phyloP scores from a whole-genome alignment of 2,113 vertebrate species.

The Syngnathus typhle region DNA sequence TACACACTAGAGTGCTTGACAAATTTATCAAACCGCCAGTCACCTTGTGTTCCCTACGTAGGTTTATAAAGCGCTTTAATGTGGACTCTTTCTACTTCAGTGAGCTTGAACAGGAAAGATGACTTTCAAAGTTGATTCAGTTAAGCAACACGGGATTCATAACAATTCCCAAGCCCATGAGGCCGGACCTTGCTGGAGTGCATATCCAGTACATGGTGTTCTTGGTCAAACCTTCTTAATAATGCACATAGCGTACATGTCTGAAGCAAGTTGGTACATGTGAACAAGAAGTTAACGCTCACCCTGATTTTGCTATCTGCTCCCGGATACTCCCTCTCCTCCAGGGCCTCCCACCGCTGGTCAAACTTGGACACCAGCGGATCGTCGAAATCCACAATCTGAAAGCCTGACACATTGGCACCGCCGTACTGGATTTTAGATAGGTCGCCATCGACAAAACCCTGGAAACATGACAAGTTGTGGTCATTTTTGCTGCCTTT shows the following conservation, averaged over 20 bases:
- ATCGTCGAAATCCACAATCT: constrained; percentile 98
- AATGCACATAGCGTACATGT: constrained; percentile 15
- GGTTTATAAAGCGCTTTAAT: neutral
- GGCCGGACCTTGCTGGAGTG: neutral
- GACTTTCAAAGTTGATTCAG: neutral
- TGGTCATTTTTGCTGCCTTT: neutral
- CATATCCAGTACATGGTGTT: neutral
- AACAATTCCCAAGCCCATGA: neutral
- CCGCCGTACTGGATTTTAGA: constrained; percentile 98
- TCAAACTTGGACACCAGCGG: constrained; percentile 94
- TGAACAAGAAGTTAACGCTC: constrained; percentile 24
- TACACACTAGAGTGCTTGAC: neutral
- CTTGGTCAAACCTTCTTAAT: constrained; percentile 21
- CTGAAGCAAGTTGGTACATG: neutral
- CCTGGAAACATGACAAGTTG: constrained; percentile 63
- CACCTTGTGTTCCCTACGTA: neutral
- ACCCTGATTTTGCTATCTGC: constrained; percentile 94
- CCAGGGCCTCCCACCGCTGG: constrained; percentile 93
- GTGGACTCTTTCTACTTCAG: neutral
- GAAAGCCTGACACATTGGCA: constrained; percentile 97
- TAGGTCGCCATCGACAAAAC: constrained; percentile 93
- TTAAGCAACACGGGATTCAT: neutral
- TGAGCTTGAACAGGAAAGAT: neutral
- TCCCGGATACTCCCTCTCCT: constrained; percentile 97
- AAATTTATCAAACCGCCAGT: neutral